Percentiles rank a stretch among this genome's conserved stretches.
Evolutionary conservation across 2,113 vertebrate genomes (phyloP).

Genomic region (Pomatostomus ruficeps): DNA sequence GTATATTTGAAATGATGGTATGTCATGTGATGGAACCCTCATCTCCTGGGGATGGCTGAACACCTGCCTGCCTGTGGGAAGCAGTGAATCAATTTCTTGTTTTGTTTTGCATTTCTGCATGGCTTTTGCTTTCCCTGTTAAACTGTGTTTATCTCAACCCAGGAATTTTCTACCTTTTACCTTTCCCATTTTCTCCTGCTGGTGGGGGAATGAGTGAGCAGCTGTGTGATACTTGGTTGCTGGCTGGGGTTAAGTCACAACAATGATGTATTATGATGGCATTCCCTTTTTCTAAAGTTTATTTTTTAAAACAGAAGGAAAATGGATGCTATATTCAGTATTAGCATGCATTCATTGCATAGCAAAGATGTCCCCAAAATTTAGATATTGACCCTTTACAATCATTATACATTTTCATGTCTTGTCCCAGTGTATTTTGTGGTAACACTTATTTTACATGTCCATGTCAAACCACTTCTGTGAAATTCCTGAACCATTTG

Average conservation of each 20-base stretch:
- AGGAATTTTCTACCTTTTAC: background rate
- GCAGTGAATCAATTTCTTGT: background rate
- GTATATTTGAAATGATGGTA: background rate
- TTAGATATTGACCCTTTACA: background rate
- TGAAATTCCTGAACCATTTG: background rate
- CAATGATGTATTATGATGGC: background rate
- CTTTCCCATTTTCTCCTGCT: background rate
- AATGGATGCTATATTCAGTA: background rate
- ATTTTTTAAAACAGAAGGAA: background rate
- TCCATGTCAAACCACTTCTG: background rate
- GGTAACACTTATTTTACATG: background rate
- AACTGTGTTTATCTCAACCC: background rate
- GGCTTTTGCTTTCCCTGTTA: background rate
- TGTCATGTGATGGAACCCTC: too few species aligned
- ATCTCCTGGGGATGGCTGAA: background rate
- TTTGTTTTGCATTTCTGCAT: background rate
- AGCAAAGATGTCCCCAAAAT: background rate
- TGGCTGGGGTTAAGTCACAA: background rate
- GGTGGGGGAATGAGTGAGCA: background rate
- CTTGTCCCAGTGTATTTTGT: background rate
- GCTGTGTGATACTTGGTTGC: too few species aligned
- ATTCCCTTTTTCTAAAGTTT: background rate
- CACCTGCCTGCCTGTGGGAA: background rate
- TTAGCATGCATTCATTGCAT: background rate
- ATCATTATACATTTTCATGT: background rate